Percentiles rank a stretch among this genome's conserved stretches.
Evolutionary conservation across 2,888 invertebrate genomes (phyloP).

Genomic region (Phorcus lineatus): DNA sequence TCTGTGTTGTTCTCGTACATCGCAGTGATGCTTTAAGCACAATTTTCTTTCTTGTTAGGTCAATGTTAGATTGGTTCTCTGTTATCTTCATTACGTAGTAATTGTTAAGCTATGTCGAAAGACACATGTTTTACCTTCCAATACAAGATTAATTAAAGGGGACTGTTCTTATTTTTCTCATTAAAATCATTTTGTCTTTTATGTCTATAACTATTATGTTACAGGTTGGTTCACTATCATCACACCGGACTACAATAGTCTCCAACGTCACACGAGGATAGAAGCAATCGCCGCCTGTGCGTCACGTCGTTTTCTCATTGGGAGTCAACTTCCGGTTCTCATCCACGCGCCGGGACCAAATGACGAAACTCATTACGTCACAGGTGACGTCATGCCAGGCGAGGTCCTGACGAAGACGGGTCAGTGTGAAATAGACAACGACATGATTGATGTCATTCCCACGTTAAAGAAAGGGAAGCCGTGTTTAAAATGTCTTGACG

Average conservation of each 20-base stretch:
- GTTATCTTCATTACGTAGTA: no score
- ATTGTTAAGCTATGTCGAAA: no score
- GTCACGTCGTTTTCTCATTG: conserved; percentile 37
- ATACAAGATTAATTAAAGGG: no score
- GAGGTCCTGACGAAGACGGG: conserved; percentile 41
- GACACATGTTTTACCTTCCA: no score
- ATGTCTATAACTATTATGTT: background rate
- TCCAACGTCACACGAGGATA: conserved; percentile 39
- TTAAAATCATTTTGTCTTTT: background rate
- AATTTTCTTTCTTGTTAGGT: no score
- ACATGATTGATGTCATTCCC: background rate
- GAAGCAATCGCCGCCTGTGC: conserved; percentile 35
- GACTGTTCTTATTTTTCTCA: background rate
- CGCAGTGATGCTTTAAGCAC: no score
- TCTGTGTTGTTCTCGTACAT: no score
- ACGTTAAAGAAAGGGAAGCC: conserved; percentile 22
- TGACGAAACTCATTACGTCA: conserved; percentile 31
- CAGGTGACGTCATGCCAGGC: conserved; percentile 38
- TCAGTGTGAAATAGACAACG: conserved; percentile 30
- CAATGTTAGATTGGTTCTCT: no score
- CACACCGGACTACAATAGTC: conserved; percentile 1
- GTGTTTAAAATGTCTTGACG: conserved; percentile 45
- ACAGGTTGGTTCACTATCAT: conserved; percentile 29
- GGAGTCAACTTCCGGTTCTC: conserved; percentile 42
- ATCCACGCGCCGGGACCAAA: conserved; percentile 19